Conservation (phyloP, 2,888 invertebrate genomes). For the Calephelis perditalis region DNA sequence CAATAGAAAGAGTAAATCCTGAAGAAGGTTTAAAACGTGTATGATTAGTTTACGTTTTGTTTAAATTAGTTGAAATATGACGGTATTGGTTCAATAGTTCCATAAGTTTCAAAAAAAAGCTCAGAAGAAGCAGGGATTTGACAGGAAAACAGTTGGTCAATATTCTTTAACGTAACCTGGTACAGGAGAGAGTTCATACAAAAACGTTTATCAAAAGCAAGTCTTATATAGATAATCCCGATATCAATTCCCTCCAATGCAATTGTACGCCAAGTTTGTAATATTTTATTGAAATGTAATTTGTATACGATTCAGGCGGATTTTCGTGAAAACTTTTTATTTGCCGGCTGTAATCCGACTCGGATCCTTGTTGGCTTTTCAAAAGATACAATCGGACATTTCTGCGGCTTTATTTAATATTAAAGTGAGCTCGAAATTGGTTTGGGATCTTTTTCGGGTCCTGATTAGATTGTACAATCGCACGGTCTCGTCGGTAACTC, state of each 20-base stretch:
- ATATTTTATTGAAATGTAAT: slow-evolving; percentile 13
- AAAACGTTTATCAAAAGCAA: too few relatives aligned
- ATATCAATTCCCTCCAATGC: not conserved
- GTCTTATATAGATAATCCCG: too few relatives aligned
- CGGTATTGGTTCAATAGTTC: too few relatives aligned
- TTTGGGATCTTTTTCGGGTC: slow-evolving; percentile 12
- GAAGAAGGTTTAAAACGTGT: too few relatives aligned
- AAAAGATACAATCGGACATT: slow-evolving; percentile 13
- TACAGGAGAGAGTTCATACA: too few relatives aligned
- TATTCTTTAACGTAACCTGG: too few relatives aligned
- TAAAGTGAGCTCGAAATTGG: slow-evolving; percentile 12
- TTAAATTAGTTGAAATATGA: too few relatives aligned
- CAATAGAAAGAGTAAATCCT: too few relatives aligned
- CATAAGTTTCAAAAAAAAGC: too few relatives aligned
- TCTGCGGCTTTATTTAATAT: slow-evolving; percentile 12
- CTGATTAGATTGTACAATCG: slow-evolving; percentile 9
- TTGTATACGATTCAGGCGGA: slow-evolving; percentile 9
- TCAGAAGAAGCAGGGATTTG: too few relatives aligned
- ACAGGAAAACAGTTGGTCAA: too few relatives aligned
- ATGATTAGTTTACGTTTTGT: too few relatives aligned
- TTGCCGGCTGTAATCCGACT: slow-evolving; percentile 2
- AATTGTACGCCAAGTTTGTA: not conserved
- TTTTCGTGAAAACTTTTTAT: slow-evolving; percentile 4
- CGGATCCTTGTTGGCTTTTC: slow-evolving; percentile 10
- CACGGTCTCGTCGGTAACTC: slow-evolving; percentile 11